phyloP scores from a whole-genome alignment of 2,113 vertebrate genomes.

The Mobula birostris region DNA sequence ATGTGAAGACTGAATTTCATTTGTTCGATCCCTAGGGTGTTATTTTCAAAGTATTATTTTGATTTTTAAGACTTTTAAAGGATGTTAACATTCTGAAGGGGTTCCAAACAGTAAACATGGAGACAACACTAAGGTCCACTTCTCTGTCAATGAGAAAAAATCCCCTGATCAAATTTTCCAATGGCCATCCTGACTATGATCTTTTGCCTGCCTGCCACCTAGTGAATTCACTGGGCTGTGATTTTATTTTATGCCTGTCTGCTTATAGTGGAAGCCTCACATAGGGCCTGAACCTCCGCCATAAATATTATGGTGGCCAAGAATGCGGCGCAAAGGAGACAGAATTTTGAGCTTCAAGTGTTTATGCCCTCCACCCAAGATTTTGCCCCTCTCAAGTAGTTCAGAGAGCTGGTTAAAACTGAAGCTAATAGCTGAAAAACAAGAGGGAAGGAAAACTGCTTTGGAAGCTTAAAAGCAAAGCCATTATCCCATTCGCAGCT shows the following conservation, averaged over 20 bases:
- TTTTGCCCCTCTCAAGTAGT: too few relatives aligned
- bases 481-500: not conserved
- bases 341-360: not conserved
- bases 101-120: too few relatives aligned
- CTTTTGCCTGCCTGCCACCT: not conserved
- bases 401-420: not conserved
- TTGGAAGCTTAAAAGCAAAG: not conserved
- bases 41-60: too few relatives aligned
- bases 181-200: too few relatives aligned
- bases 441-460: not conserved
- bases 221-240: not conserved
- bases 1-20: too few relatives aligned
- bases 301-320: not conserved
- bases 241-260: not conserved
- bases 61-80: too few relatives aligned
- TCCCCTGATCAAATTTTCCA: too few relatives aligned
- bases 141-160: too few relatives aligned
- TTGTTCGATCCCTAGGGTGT: too few relatives aligned
- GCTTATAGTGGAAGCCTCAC: not conserved
- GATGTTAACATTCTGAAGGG: too few relatives aligned
- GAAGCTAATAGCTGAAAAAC: not conserved
- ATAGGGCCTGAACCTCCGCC: not conserved
- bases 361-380: not conserved
- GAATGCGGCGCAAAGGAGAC: not conserved
- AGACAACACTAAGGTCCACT: too few relatives aligned